phyloP scores from a whole-genome alignment of 1,140 invertebrate genomes.

The Venturia canescens region DNA sequence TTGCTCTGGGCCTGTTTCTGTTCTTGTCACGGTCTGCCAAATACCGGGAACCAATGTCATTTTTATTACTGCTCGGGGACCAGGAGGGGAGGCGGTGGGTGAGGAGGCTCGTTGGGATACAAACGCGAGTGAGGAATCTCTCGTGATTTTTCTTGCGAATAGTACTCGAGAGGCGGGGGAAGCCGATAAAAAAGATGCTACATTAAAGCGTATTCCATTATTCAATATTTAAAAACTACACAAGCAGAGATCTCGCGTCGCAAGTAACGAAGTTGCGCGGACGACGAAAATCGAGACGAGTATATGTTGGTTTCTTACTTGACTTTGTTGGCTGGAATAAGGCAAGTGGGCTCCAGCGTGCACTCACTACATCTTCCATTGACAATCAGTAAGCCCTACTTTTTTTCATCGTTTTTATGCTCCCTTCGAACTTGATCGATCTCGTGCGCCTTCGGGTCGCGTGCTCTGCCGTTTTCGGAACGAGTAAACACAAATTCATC shows the following conservation, averaged over 20 bases:
- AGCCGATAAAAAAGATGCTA: conserved; percentile 26
- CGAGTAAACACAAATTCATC: neutral
- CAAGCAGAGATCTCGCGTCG: neutral
- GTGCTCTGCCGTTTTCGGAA: neutral
- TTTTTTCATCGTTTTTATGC: neutral
- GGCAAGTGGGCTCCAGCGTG: neutral
- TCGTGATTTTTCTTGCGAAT: neutral
- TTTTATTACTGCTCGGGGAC: conserved; percentile 9
- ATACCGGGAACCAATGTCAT: conserved; percentile 15
- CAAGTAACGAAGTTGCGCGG: neutral
- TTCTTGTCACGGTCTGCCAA: conserved; percentile 26
- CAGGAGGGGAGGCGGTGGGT: neutral
- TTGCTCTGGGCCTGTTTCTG: conserved; percentile 36
- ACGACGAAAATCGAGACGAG: neutral
- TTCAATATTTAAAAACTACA: conserved; percentile 17
- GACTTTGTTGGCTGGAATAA: neutral
- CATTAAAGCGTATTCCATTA: conserved; percentile 39
- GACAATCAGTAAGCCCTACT: neutral
- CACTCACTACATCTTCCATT: neutral
- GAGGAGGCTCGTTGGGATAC: neutral
- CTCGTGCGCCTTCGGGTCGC: neutral
- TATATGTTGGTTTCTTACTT: neutral
- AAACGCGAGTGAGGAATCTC: neutral
- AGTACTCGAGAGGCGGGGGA: neutral
- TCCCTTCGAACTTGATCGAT: neutral